Percentiles rank a stretch among this genome's conserved stretches.
phyloP scores from a whole-genome alignment of 1,140 invertebrate genomes.

The Mactra quadrangularis region DNA sequence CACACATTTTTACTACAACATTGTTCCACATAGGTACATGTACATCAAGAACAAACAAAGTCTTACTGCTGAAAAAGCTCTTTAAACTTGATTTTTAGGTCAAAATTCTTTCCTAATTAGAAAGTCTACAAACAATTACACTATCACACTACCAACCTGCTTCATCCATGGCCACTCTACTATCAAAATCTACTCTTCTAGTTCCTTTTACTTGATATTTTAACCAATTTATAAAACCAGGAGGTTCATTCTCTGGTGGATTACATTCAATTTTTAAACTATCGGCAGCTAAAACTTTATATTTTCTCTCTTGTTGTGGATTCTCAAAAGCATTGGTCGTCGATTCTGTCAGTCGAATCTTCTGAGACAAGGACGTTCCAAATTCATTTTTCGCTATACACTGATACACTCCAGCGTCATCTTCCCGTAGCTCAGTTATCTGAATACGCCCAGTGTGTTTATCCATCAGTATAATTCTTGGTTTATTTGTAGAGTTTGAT shows the following conservation, averaged over 20 bases:
- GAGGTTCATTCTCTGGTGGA: slow-evolving; percentile 70
- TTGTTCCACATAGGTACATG: too few relatives aligned
- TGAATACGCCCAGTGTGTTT: slow-evolving; percentile 89
- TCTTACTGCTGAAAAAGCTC: too few relatives aligned
- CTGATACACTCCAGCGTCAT: slow-evolving; percentile 96
- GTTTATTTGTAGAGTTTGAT: slow-evolving; percentile 90
- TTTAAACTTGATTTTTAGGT: too few relatives aligned
- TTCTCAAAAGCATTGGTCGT: slow-evolving; percentile 65
- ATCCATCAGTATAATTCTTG: slow-evolving; percentile 86
- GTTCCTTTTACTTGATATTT: slow-evolving; percentile 45
- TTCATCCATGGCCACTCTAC: slow-evolving; percentile 74
- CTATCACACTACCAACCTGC: too few relatives aligned
- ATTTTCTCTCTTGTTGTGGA: slow-evolving; percentile 18
- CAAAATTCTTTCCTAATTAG: too few relatives aligned
- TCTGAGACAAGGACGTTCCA: slow-evolving; percentile 86
- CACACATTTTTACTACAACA: too few relatives aligned
- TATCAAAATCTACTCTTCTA: slow-evolving; percentile 64
- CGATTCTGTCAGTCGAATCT: slow-evolving; percentile 58
- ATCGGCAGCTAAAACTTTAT: slow-evolving; percentile 51
- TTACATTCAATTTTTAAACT: slow-evolving; percentile 70
- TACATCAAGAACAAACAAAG: too few relatives aligned
- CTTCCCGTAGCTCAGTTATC: slow-evolving; percentile 92
- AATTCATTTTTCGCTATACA: slow-evolving; percentile 98
- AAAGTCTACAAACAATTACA: too few relatives aligned
- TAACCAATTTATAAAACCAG: slow-evolving; percentile 50